Evolutionary conservation across 2,797 vertebrate genomes (phyloP).

Genomic region (Phrynocephalus guinanensis): DNA sequence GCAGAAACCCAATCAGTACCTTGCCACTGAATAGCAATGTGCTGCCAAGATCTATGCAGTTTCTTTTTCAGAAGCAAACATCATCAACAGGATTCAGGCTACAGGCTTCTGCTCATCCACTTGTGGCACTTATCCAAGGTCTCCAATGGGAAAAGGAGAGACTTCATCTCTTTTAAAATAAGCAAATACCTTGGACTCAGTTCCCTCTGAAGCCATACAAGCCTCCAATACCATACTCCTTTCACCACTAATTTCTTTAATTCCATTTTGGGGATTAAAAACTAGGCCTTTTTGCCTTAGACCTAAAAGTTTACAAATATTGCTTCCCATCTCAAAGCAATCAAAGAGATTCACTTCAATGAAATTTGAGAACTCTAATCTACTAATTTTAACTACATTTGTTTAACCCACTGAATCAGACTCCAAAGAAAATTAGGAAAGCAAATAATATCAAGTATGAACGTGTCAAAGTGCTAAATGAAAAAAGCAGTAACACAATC

Average conservation of each 20-base stretch:
- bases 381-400: neutral
- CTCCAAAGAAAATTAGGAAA: neutral
- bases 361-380: neutral
- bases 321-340: neutral
- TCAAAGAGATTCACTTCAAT: neutral
- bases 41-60: too few relatives aligned
- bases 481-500: neutral
- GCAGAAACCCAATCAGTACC: too few relatives aligned
- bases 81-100: too few relatives aligned
- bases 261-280: too few relatives aligned
- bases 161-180: neutral
- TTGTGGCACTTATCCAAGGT: neutral
- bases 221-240: neutral
- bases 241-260: neutral
- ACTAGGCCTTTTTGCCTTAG: neutral
- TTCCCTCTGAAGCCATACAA: neutral
- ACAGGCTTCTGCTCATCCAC: neutral
- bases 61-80: too few relatives aligned
- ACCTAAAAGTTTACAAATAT: neutral
- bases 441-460: neutral
- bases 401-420: neutral
- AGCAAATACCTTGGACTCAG: neutral
- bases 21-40: too few relatives aligned
- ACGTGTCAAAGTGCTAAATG: neutral
- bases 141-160: neutral